Percentiles rank a stretch among this genome's conserved stretches.
Conservation (phyloP, 2,888 invertebrate genomes). For the Oxystoma pomonae region DNA sequence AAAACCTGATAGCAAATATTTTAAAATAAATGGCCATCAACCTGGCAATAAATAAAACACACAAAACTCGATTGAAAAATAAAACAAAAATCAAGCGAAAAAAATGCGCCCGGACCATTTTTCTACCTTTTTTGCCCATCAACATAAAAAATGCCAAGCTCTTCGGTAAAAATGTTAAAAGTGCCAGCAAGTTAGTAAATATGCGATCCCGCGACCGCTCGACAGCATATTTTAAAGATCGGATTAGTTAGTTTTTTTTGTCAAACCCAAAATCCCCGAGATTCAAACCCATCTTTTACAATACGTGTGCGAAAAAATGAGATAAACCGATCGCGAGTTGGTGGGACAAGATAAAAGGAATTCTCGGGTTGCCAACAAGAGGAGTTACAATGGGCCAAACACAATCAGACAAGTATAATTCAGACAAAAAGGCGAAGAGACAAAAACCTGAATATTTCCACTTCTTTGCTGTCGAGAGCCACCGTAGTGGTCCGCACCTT, state of each 20-base stretch:
- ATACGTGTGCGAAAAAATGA: neutral
- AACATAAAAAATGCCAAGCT: slow-evolving; percentile 23
- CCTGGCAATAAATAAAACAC: neutral
- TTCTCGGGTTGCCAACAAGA: slow-evolving; percentile 21
- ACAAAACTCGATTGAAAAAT: neutral
- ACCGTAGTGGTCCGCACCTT: slow-evolving; percentile 46
- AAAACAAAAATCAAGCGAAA: neutral
- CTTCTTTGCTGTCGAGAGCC: slow-evolving; percentile 42
- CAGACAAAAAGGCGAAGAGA: slow-evolving; percentile 33
- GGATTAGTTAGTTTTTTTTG: neutral
- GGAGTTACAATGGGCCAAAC: slow-evolving; percentile 46
- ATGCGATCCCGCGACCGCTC: slow-evolving; percentile 39
- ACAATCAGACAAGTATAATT: slow-evolving; percentile 47
- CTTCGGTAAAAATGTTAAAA: slow-evolving; percentile 36
- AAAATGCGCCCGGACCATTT: neutral
- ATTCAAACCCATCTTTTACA: neutral
- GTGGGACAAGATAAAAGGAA: slow-evolving; percentile 10
- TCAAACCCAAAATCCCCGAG: neutral
- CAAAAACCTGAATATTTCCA: slow-evolving; percentile 44
- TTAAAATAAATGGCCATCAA: neutral
- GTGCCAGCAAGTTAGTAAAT: slow-evolving; percentile 44
- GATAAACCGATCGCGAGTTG: slow-evolving; percentile 39
- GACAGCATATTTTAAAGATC: slow-evolving; percentile 44
- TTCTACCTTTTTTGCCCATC: slow-evolving; percentile 1
- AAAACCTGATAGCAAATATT: too few species aligned